Evolutionary conservation across 2,888 invertebrate genomes (phyloP), one percentile per base, ranked within the genome.

Genomic region (Asteroscopus sphinx): DNA sequence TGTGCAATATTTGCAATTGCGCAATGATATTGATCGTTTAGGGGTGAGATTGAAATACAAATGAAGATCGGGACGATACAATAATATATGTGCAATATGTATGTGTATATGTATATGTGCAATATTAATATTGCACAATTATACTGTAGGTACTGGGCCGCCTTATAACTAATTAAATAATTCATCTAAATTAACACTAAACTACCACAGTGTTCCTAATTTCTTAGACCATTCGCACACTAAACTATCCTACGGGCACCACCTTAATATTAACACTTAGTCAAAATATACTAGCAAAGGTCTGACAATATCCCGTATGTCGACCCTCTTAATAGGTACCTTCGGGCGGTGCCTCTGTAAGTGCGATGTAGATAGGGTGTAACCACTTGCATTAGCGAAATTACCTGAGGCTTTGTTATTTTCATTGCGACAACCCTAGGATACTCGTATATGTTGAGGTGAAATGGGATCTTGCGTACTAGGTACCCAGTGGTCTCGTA

Each of bases 301-400:
- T 84, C 85, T 87, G 78, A 85, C 86, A 87, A 87, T 89, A 87
- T 85, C 80, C 80, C 76, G 79, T 81, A 79, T 81, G 82, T 80
- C 85, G 87, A 89, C 91, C 91, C 91, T 88, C 86, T 84, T 93
- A 92, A 92, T 91, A 92, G 90, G 85, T 83, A 87, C 91, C 88
- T 90, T 86, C 81, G 85, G 85, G 81, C 76, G 79, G 72, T 78
- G 83, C 78, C 81, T 83, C 85, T 86, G 86, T 90, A 89, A 90
- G 89, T 89, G 89, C 87, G 88, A 91, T 90, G 89, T 85, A 91
- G 91, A 93, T 91, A 91, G 90, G 87, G 87, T 86, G 88, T 88
- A 90, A 93, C 93, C 93, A 83, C 92, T 86, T 94, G 92, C 94
- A 94, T 94, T 94, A 94, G 94, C 88, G 87, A 92, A 93, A 94